A percentile compares a stretch with the other conserved stretches of the same genome.
Conservation (phyloP, 2,888 invertebrate genomes). For the Trissolcus japonicus region DNA sequence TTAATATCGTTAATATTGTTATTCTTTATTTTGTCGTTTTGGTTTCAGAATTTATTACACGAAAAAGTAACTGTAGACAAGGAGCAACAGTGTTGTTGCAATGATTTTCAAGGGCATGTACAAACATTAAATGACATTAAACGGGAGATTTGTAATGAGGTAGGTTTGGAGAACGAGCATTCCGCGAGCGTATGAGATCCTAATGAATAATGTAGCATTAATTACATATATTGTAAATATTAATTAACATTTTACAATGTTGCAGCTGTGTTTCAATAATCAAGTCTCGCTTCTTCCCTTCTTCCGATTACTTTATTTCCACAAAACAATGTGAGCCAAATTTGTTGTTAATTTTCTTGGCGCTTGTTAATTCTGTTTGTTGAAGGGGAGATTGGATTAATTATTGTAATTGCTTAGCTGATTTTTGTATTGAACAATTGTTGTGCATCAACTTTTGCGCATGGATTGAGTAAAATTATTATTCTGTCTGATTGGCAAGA, state of each 20-base stretch:
- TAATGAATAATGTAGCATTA: slow-evolving; percentile 58
- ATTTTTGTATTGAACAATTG: neutral
- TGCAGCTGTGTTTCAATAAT: neutral
- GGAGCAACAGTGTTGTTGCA: no score
- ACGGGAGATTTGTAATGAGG: slow-evolving; percentile 30
- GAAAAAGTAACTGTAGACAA: no score
- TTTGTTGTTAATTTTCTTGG: neutral
- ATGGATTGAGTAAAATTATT: neutral
- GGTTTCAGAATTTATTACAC: no score
- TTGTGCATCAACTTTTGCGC: neutral
- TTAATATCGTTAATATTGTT: no score
- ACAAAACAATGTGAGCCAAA: neutral
- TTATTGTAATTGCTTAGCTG: neutral
- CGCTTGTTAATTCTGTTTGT: neutral
- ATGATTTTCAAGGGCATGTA: no score
- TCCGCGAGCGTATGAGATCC: slow-evolving; percentile 54
- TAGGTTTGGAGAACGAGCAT: slow-evolving; percentile 38
- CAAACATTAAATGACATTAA: neutral
- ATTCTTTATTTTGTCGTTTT: no score
- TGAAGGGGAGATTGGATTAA: neutral
- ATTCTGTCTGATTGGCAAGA: neutral
- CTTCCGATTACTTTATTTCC: neutral
- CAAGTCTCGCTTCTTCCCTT: neutral
- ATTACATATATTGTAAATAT: slow-evolving; percentile 58
- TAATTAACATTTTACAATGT: slow-evolving; percentile 56